A percentile compares a stretch with the other conserved stretches of the same genome.
Conservation (phyloP, 2,888 invertebrate species). For the Pecten maximus region DNA sequence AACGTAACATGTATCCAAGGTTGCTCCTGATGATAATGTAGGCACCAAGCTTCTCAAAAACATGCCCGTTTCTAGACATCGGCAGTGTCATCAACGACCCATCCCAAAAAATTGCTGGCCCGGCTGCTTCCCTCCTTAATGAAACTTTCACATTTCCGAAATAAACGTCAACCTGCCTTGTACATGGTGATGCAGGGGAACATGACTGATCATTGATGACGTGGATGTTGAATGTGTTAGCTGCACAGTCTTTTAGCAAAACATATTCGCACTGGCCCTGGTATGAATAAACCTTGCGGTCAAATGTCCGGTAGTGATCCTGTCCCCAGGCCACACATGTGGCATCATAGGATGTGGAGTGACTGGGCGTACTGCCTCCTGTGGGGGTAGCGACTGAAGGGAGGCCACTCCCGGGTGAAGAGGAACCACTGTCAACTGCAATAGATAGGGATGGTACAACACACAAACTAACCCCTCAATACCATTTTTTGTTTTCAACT, state of each 20-base stretch:
- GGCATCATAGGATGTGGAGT: constrained; percentile 80
- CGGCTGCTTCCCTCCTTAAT: constrained; percentile 59
- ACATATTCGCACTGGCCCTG: constrained; percentile 89
- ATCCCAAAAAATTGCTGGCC: constrained; percentile 69
- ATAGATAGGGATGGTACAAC: not conserved
- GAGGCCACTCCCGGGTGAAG: not conserved
- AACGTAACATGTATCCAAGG: constrained; percentile 87
- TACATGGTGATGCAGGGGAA: constrained; percentile 83
- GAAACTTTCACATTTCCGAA: constrained; percentile 86
- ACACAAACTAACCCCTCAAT: no score
- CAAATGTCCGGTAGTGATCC: constrained; percentile 92
- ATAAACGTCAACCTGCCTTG: constrained; percentile 85
- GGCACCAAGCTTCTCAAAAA: constrained; percentile 89
- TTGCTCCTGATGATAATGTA: constrained; percentile 88
- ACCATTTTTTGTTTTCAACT: no score
- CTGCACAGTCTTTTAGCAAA: constrained; percentile 87
- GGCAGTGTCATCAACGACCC: constrained; percentile 64
- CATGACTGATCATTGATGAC: constrained; percentile 85
- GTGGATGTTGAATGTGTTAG: constrained; percentile 87
- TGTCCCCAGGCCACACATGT: constrained; percentile 92
- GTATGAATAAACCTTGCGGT: constrained; percentile 90
- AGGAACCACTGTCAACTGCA: not conserved
- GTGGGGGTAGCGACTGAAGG: not conserved
- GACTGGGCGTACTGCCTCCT: not conserved
- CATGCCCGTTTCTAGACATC: constrained; percentile 85